Evolutionary conservation across 2,113 vertebrate genomes (phyloP), one percentile per base, ranked within the genome.

Genomic region (Calonectris borealis): DNA sequence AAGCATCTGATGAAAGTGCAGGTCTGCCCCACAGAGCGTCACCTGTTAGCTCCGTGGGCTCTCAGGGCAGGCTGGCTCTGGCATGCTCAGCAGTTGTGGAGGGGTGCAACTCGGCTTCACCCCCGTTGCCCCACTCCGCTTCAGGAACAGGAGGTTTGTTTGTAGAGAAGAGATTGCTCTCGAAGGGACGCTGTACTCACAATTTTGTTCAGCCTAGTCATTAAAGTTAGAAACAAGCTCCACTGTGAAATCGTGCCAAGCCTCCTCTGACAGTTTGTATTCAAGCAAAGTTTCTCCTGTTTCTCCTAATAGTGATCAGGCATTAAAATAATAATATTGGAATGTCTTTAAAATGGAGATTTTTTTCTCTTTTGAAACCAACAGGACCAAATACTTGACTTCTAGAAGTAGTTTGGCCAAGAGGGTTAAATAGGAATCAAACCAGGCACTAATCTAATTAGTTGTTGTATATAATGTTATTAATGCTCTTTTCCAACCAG

Each of bases 151-250:
- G 73, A 80, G 90, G 78, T 79, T 85, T 57, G 54, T 85, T 87
- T 87, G 75, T 76, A 65, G 52, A 61, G 65, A 51, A 32, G 80
- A 66, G 51, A 25, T 26, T 70, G n/a, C 84, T 89, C 69, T 94
- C 10, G 3, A 80, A 93, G 83, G 70, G 54, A 90, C 0, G 12
- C 94, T 78, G 24, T 82, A 20, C 70, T 92, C 70, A 51, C 18
- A 40, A 2, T 87, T 89, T 89, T 72, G 70, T 69, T 89, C 58
- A 85, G 44, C 27, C 40, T 75, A 86, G 31, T 89, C 80, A 49
- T 42, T 88, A 90, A 92, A 96, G 88, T 95, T 94, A 78, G 70
- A 75, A 91, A 61, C 38, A 16, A 93, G 49, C 88, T 93, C 70
- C 64, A 61, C 49, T 16, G 31, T 13, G 76, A 88, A 96, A 84